phyloP scores from a whole-genome alignment of 2,797 vertebrate genomes.

The Melanotaenia parkinsoni region DNA sequence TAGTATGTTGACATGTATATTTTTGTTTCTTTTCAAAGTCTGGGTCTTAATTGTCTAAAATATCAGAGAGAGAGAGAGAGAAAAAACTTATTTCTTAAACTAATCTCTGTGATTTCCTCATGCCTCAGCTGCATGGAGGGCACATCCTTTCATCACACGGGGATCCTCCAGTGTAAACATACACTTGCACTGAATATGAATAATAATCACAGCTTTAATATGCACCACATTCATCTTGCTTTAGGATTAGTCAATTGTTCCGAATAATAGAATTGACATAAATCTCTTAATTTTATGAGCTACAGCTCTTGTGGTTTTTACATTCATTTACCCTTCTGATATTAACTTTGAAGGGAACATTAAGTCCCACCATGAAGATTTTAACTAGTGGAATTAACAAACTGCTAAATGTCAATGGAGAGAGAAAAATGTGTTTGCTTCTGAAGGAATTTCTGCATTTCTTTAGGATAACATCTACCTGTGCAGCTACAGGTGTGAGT shows the following conservation, averaged over 20 bases:
- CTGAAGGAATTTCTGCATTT: conserved; percentile 7
- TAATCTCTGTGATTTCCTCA: conserved; percentile 1
- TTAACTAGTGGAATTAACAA: conserved; percentile 27
- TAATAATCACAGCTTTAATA: conserved; percentile 26
- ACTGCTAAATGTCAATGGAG: conserved; percentile 14
- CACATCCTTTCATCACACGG: conserved; percentile 13
- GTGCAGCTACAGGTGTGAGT: background rate
- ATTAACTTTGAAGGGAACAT: conserved; percentile 24
- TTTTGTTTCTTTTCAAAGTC: background rate
- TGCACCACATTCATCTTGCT: conserved; percentile 14
- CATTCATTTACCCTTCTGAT: conserved; percentile 9
- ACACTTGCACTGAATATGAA: conserved; percentile 17
- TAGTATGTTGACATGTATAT: too few relatives aligned
- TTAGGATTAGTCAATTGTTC: conserved; percentile 20
- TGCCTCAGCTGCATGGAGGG: conserved; percentile 26
- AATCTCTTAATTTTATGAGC: conserved; percentile 21
- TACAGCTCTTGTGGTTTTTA: conserved; percentile 1
- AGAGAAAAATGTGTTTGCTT: conserved; percentile 17
- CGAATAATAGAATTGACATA: conserved; percentile 8
- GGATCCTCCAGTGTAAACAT: conserved; percentile 38
- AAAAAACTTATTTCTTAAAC: background rate
- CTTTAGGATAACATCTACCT: conserved; percentile 15
- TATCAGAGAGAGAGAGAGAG: background rate
- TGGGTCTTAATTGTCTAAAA: background rate
- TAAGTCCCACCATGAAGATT: conserved; percentile 12